phyloP scores from a whole-genome alignment of 2,113 vertebrate genomes.

The Stegastes partitus region DNA sequence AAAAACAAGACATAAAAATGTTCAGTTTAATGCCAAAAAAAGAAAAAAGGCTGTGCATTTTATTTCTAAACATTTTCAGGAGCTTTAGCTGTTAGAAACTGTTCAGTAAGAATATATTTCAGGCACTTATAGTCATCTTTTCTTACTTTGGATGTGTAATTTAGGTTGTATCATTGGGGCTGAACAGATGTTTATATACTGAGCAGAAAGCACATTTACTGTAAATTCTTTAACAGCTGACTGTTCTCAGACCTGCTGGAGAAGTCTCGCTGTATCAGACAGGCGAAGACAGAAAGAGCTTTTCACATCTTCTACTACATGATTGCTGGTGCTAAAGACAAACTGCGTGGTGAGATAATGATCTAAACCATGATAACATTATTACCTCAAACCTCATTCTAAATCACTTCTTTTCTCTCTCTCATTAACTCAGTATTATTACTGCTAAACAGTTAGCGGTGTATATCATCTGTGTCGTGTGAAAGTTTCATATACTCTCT shows the following conservation, averaged over 20 bases:
- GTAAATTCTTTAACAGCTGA: slow-evolving; percentile 65
- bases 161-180: not conserved
- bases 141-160: not conserved
- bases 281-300: slow-evolving; percentile 95
- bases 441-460: no score
- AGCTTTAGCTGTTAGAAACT: no score
- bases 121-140: not conserved
- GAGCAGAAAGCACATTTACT: not conserved
- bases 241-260: slow-evolving; percentile 91
- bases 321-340: slow-evolving; percentile 88
- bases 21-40: no score
- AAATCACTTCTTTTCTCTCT: not conserved
- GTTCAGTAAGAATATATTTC: no score
- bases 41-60: no score
- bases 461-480: no score
- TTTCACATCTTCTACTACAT: slow-evolving; percentile 99
- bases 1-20: no score
- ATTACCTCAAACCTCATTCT: not conserved
- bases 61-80: no score
- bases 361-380: not conserved
- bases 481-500: no score
- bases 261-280: slow-evolving; percentile 96
- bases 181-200: not conserved
- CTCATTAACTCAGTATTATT: no score
- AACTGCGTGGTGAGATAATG: slow-evolving; percentile 72